Conservation (phyloP, 2,888 invertebrate species). For the Pristionchus entomophagus region DNA sequence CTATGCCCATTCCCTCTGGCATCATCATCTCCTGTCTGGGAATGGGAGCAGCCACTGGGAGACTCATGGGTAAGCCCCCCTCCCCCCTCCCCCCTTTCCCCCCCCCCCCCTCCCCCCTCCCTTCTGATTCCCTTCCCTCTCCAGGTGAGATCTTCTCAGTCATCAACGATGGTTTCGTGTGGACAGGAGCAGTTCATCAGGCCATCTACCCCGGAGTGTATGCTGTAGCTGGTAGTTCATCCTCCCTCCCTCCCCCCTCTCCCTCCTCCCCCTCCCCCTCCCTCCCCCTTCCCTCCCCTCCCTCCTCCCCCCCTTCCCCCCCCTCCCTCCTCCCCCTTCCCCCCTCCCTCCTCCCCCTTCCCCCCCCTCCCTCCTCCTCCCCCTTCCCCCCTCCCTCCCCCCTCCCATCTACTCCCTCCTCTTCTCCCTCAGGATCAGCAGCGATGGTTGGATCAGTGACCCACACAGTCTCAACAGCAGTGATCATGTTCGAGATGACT, state of each 20-base stretch:
- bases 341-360: background rate
- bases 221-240: background rate
- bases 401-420: background rate
- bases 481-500: slow-evolving; percentile 97
- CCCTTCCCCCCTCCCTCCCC: background rate
- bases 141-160: background rate
- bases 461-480: slow-evolving; percentile 85
- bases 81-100: too few relatives aligned
- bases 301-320: background rate
- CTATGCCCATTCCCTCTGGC: slow-evolving; percentile 34
- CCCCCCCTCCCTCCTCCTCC: background rate
- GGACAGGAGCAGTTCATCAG: slow-evolving; percentile 2
- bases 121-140: background rate
- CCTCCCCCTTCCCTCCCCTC: background rate
- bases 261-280: background rate
- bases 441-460: slow-evolving; percentile 29
- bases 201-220: slow-evolving; percentile 16
- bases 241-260: background rate
- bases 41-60: background rate
- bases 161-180: slow-evolving; percentile 34
- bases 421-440: background rate
- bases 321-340: background rate
- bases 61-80: background rate
- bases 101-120: too few relatives aligned
- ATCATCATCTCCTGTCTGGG: slow-evolving; percentile 34